phyloP scores from a whole-genome alignment of 2,113 vertebrate genomes.

The Emydocephalus ijimae region DNA sequence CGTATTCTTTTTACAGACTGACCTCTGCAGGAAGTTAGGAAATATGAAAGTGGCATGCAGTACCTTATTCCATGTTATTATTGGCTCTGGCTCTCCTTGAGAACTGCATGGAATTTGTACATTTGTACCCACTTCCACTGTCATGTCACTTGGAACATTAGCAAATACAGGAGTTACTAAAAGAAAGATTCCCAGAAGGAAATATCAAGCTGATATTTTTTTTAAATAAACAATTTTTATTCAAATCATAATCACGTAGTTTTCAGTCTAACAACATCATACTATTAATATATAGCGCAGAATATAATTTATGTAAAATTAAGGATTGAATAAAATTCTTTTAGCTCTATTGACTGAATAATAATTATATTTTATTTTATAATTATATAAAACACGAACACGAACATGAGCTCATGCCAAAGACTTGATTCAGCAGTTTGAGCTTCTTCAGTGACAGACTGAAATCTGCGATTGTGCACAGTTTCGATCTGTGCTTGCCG shows the following conservation, averaged over 20 bases:
- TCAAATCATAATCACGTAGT: not conserved
- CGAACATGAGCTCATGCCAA: not conserved
- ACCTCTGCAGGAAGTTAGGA: not conserved
- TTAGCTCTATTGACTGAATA: not conserved
- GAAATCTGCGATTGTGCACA: no score
- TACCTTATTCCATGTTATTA: conserved; percentile 99
- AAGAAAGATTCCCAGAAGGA: conserved; percentile 37
- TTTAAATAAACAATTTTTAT: not conserved
- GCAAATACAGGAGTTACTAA: conserved; percentile 94
- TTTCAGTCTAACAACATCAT: not conserved
- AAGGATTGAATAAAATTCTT: not conserved
- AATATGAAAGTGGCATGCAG: conserved; percentile 28
- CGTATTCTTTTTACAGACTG: not conserved
- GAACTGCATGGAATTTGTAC: conserved; percentile 93
- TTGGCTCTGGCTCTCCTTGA: conserved; percentile 89
- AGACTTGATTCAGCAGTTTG: not conserved
- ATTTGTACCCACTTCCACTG: conserved; percentile 88
- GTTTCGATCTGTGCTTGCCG: no score
- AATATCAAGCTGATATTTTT: not conserved
- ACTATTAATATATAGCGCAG: not conserved
- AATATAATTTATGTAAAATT: not conserved
- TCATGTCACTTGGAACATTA: conserved; percentile 89
- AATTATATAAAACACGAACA: not conserved
- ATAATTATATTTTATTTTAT: not conserved
- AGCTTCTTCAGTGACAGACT: no score